Conservation (phyloP, 2,888 invertebrate genomes). For the Dolichomitus sp. region DNA sequence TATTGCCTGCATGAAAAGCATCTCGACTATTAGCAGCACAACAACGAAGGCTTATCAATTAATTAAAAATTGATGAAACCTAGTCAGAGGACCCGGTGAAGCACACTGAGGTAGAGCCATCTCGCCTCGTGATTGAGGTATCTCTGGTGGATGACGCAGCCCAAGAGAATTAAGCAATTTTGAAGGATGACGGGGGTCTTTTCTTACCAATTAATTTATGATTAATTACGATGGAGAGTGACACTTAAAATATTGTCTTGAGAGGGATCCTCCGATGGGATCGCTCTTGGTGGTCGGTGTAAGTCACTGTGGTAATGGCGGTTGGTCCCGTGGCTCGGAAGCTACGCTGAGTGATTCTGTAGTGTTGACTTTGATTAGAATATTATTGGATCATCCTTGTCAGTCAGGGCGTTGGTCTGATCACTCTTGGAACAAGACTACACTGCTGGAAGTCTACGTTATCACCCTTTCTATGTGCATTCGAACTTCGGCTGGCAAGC, state of each 20-base stretch:
- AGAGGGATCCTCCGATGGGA: constrained; percentile 29
- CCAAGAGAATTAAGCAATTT: constrained; percentile 77
- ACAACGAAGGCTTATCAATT: constrained; percentile 76
- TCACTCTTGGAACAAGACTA: constrained; percentile 32
- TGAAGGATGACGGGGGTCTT: constrained; percentile 79
- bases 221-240: constrained; percentile 81
- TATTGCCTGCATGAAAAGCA: constrained; percentile 13
- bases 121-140: constrained; percentile 40
- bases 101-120: constrained; percentile 37
- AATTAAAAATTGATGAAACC: constrained; percentile 80
- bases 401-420: constrained; percentile 50
- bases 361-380: constrained; percentile 66
- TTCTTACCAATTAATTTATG: constrained; percentile 84
- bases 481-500: neutral
- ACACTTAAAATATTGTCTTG: constrained; percentile 79
- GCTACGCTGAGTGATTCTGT: constrained; percentile 18
- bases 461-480: neutral
- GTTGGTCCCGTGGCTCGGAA: constrained; percentile 12
- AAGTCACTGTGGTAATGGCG: constrained; percentile 39
- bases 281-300: constrained; percentile 15
- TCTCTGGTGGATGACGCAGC: constrained; percentile 49
- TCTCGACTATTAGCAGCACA: constrained; percentile 39
- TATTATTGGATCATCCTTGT: constrained; percentile 66
- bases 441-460: neutral
- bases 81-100: constrained; percentile 41